Evolutionary conservation across 2,113 vertebrate genomes (phyloP), one percentile per base, ranked within the genome.

Genomic region (Chloropsis cyanopogon): DNA sequence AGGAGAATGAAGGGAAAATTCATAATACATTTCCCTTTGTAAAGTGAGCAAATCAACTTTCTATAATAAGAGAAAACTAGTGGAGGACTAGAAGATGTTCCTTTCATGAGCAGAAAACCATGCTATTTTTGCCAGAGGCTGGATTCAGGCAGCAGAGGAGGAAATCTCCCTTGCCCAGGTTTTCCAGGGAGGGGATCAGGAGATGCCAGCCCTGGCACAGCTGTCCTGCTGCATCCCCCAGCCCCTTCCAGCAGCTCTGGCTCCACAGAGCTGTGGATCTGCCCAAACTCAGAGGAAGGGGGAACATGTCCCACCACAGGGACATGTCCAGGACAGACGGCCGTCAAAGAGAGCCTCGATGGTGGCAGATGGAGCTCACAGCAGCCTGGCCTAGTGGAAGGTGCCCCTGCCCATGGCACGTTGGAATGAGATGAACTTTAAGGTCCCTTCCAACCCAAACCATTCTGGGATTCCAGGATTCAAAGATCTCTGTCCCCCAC

Each of bases 11-110:
- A 97, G 95, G 86, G 85, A 90, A 98, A 97, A 97, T 96, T 95
- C 95, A 97, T 97, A 97, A 97, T 97, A 96, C 97, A 93, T 93
- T 95, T 96, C 92, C 97, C 90, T 97, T 97, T 97, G 97, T 96
- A 91, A 97, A 97, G 86, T 95, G 94, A 97, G 96, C 83, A 97
- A 97, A 97, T 79, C 92, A 98, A 97, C 94, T 98, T 97, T 96
- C 78, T 90, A 28, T 78, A 90, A 68, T 41, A 95, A 86, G 46
- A 92, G 79, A 73, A 83, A 96, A 94, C 69, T 88, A 82, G 72
- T 39, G 59, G 54, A 92, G 82, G 88, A 78, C 66, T 33, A 82
- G 85, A 87, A 83, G 83, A 82, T 42, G 84, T 14, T 85, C 31
- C 35, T 94, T 95, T 94, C 92, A 37, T 82, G 73, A 88, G 49